Evolutionary conservation across 2,797 vertebrate species (phyloP).

Genomic region (Brachyalestes nurse): DNA sequence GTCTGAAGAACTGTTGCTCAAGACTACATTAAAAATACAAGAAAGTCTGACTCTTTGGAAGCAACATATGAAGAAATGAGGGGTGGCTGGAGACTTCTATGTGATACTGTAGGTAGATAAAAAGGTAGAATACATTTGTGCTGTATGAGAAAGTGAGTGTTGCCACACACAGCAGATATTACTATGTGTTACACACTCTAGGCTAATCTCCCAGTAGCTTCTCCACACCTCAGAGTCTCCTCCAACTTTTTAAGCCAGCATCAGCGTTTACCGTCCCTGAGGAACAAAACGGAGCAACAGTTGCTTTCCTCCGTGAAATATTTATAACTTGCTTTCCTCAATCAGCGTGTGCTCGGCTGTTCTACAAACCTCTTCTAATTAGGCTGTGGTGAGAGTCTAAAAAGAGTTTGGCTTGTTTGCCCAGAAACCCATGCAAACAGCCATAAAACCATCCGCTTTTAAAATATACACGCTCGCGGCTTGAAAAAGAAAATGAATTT

Average conservation of each 20-base stretch:
- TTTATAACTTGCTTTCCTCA: slow-evolving; percentile 58
- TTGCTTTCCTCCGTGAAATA: slow-evolving; percentile 50
- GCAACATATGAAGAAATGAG: too few relatives aligned
- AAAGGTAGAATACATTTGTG: background rate
- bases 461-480: slow-evolving; percentile 9
- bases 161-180: background rate
- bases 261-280: slow-evolving; percentile 39
- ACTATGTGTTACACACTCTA: slow-evolving; percentile 15
- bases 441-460: slow-evolving; percentile 26
- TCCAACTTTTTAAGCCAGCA: slow-evolving; percentile 51
- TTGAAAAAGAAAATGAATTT: too few relatives aligned
- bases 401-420: slow-evolving; percentile 39
- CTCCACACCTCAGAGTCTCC: slow-evolving; percentile 19
- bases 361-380: slow-evolving; percentile 43
- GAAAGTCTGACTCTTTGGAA: too few relatives aligned
- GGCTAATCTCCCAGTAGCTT: slow-evolving; percentile 31
- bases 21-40: too few relatives aligned
- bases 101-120: too few relatives aligned
- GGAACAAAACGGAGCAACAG: slow-evolving; percentile 49
- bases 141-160: slow-evolving; percentile 2
- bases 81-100: too few relatives aligned
- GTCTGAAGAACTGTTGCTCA: too few relatives aligned
- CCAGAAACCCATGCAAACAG: slow-evolving; percentile 36
- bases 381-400: slow-evolving; percentile 31
- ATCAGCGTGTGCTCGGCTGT: slow-evolving; percentile 33